These are phyloP conservation scores for Drosophila flavopinicola DNA, from an alignment of 2,888 invertebrate species.

Conservation along the genomic window DNA sequence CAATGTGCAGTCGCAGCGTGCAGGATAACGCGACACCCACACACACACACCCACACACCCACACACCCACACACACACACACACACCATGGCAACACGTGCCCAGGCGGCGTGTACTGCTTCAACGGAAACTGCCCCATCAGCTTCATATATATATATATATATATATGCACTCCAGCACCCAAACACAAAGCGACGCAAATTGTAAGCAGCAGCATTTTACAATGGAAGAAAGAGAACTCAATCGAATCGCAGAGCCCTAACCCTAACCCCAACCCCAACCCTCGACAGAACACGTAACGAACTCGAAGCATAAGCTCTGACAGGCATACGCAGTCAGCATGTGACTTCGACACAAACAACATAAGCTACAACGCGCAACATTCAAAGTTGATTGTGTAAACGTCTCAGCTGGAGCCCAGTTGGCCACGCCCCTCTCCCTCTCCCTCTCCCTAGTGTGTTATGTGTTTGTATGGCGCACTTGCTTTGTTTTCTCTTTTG, in stretches of 20 bases:
- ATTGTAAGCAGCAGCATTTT: slow-evolving; percentile 8
- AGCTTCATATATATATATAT: too few relatives aligned
- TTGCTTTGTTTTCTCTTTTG: background rate
- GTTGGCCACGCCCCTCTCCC: slow-evolving; percentile 4
- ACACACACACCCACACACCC: slow-evolving; percentile 67
- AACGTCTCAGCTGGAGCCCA: slow-evolving; percentile 38
- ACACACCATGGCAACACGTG: slow-evolving; percentile 55
- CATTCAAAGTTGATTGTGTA: slow-evolving; percentile 59
- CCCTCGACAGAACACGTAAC: slow-evolving; percentile 46
- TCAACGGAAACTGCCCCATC: slow-evolving; percentile 4
- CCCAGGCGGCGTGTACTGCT: slow-evolving; percentile 15
- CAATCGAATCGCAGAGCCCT: background rate
- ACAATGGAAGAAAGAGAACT: slow-evolving; percentile 8
- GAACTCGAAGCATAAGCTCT: slow-evolving; percentile 44
- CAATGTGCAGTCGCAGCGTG: slow-evolving; percentile 59
- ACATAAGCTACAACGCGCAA: background rate
- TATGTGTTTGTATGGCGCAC: slow-evolving; percentile 2
- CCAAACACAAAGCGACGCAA: slow-evolving; percentile 4
- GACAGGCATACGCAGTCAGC: slow-evolving; percentile 60
- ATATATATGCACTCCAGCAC: too few relatives aligned
- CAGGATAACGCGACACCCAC: slow-evolving; percentile 39
- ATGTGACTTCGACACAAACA: slow-evolving; percentile 60
- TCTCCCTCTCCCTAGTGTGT: background rate
- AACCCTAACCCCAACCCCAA: background rate
- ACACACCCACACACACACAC: too few relatives aligned